These are phyloP conservation scores for Heloderma charlesbogerti DNA, from an alignment of 2,113 vertebrate species.

Conservation along the genomic window DNA sequence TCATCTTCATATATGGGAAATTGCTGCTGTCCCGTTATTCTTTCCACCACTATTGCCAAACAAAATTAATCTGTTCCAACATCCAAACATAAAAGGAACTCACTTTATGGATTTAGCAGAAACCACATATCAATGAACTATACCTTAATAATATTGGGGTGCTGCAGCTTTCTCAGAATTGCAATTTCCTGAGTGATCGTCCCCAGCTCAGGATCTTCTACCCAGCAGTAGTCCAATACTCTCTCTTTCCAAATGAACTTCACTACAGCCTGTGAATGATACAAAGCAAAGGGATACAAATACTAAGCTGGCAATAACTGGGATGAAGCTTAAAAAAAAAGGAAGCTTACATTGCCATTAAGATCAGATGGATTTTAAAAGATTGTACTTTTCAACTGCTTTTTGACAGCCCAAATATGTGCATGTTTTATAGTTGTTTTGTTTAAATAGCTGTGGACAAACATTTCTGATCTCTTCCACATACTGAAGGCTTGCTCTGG, in stretches of 20 bases:
- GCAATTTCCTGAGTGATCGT: slow-evolving; percentile 90
- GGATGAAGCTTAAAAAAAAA: neutral
- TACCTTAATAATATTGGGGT: slow-evolving; percentile 92
- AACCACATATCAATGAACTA: neutral
- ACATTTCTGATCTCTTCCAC: neutral
- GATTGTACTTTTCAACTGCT: neutral
- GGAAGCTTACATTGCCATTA: neutral
- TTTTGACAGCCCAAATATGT: neutral
- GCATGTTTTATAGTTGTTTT: neutral
- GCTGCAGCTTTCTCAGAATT: slow-evolving; percentile 86
- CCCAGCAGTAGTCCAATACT: slow-evolving; percentile 91
- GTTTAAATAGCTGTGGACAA: neutral
- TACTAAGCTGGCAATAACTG: neutral
- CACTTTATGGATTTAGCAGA: neutral
- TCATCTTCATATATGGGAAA: neutral
- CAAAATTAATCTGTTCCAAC: neutral
- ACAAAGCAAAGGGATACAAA: neutral
- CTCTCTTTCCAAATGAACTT: slow-evolving; percentile 94
- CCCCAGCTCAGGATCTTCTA: slow-evolving; percentile 88
- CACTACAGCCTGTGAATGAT: slow-evolving; percentile 82
- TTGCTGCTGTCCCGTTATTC: neutral
- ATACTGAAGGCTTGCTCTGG: neutral
- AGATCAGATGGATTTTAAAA: neutral
- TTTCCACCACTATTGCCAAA: neutral
- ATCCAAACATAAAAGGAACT: neutral